A percentile compares a stretch with the other conserved stretches of the same genome.
Evolutionary conservation across 2,888 invertebrate genomes (phyloP).

Genomic region (Athalia cordata): DNA sequence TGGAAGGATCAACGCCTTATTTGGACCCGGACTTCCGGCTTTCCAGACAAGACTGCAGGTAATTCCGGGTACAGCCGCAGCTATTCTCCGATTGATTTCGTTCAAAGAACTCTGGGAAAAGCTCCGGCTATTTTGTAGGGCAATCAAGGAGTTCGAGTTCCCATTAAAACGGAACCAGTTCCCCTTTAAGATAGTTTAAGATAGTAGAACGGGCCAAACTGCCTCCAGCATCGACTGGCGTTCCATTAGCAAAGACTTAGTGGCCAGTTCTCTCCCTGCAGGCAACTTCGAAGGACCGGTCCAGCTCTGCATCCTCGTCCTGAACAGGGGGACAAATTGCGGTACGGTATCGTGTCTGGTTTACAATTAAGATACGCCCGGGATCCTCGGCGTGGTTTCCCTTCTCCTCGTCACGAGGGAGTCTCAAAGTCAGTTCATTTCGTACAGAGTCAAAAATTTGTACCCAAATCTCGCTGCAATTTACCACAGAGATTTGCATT

Average conservation of each 20-base stretch:
- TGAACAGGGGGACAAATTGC: slow-evolving; percentile 52
- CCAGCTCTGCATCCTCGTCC: neutral
- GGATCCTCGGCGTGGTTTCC: slow-evolving; percentile 28
- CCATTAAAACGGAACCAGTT: slow-evolving; percentile 43
- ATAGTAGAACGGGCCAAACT: slow-evolving; percentile 41
- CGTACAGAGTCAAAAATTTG: no score
- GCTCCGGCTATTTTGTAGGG: slow-evolving; percentile 10
- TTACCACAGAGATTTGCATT: no score
- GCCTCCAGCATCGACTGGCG: slow-evolving; percentile 41
- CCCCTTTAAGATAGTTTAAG: slow-evolving; percentile 38
- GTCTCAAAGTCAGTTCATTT: neutral
- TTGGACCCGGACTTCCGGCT: slow-evolving; percentile 20
- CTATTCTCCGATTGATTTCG: no score
- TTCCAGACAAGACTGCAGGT: slow-evolving; percentile 1
- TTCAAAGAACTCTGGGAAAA: slow-evolving; percentile 1
- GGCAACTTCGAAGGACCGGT: neutral
- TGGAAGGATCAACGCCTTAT: slow-evolving; percentile 15
- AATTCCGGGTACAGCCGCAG: neutral
- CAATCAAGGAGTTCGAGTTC: slow-evolving; percentile 28
- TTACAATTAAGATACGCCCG: slow-evolving; percentile 56
- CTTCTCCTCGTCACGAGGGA: slow-evolving; percentile 46
- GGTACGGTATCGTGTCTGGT: slow-evolving; percentile 51
- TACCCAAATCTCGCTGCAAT: no score
- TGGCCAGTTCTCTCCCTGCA: slow-evolving; percentile 13
- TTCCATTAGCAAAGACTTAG: slow-evolving; percentile 45